These are phyloP conservation scores for Myopa tessellatipennis DNA, from an alignment of 2,888 invertebrate species.

Conservation along the genomic window DNA sequence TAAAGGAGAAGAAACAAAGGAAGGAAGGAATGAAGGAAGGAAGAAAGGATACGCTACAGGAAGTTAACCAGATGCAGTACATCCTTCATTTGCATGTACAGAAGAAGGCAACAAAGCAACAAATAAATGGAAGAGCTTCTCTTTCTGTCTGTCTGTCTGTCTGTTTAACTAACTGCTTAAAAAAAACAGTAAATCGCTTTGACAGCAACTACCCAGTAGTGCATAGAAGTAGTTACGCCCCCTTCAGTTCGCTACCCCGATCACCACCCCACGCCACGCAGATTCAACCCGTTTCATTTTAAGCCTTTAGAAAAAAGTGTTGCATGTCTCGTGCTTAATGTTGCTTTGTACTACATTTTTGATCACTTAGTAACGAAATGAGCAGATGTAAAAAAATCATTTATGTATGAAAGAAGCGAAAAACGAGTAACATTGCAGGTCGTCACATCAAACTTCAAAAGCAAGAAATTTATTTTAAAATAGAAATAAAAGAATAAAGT, in stretches of 20 bases:
- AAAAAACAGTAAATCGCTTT: not conserved
- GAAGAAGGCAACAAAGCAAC: not conserved
- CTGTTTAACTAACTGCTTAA: not conserved
- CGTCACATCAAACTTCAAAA: too few relatives aligned
- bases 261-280: too few relatives aligned
- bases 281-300: too few relatives aligned
- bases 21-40: too few relatives aligned
- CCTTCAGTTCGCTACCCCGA: too few relatives aligned
- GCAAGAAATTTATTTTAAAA: not conserved
- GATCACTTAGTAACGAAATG: not conserved
- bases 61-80: constrained; percentile 19
- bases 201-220: too few relatives aligned
- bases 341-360: too few relatives aligned
- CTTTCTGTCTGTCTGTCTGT: not conserved
- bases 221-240: too few relatives aligned
- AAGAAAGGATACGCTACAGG: constrained; percentile 20
- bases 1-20: too few relatives aligned
- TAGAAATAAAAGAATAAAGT: not conserved
- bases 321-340: too few relatives aligned
- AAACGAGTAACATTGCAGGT: too few relatives aligned
- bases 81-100: constrained; percentile 27
- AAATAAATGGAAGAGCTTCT: not conserved
- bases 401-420: not conserved
- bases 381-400: constrained; percentile 11
- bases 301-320: too few relatives aligned